Conservation (phyloP, 2,113 vertebrate species). For the Gobiocypris rarus region DNA sequence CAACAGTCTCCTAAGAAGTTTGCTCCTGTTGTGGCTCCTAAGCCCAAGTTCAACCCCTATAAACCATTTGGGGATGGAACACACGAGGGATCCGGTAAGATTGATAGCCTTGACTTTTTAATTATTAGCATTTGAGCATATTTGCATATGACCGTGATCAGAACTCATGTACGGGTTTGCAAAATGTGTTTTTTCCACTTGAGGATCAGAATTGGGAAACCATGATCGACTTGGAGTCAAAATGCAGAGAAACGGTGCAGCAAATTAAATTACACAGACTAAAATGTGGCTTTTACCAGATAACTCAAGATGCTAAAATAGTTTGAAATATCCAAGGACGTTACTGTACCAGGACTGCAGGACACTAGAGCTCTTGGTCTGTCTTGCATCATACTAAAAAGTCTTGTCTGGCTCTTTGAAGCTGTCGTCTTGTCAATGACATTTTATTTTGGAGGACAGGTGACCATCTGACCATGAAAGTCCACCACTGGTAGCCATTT, state of each 20-base stretch:
- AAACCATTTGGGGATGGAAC: slow-evolving; percentile 69
- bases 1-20: slow-evolving; percentile 95
- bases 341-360: neutral
- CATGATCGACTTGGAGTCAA: neutral
- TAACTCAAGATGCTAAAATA: neutral
- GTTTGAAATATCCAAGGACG: slow-evolving; percentile 7
- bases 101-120: slow-evolving; percentile 20
- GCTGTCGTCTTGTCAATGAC: slow-evolving; percentile 7
- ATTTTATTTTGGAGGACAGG: slow-evolving; percentile 17
- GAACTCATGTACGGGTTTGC: neutral
- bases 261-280: neutral
- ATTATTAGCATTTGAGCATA: slow-evolving; percentile 17
- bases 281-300: neutral
- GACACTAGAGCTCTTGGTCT: neutral
- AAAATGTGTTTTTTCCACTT: neutral
- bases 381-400: slow-evolving; percentile 10
- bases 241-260: neutral
- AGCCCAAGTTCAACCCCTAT: slow-evolving; percentile 96
- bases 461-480: slow-evolving; percentile 17
- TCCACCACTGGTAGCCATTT: neutral
- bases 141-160: neutral
- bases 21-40: slow-evolving; percentile 93
- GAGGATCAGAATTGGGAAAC: slow-evolving; percentile 12
- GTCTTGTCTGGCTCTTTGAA: slow-evolving; percentile 30
- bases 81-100: slow-evolving; percentile 72